These are phyloP conservation scores for Henricia sp. DNA, from an alignment of 53 echinoderm and acorn worm species.

Conservation along the genomic window DNA sequence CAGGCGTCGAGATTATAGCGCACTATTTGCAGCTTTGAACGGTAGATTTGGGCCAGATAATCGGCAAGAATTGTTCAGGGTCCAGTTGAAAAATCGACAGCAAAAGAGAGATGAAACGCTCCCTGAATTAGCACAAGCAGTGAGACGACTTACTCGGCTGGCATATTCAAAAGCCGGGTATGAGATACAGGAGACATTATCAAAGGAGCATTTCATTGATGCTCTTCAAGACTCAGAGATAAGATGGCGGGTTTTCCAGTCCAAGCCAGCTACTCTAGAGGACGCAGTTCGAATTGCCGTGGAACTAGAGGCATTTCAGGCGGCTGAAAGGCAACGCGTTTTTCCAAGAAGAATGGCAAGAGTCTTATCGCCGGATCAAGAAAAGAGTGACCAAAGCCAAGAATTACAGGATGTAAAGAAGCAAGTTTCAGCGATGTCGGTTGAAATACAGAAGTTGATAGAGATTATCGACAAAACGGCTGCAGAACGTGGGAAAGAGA, in stretches of 20 bases:
- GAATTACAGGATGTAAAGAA: background rate
- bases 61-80: slow-evolving; percentile 19
- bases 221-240: slow-evolving; percentile 46
- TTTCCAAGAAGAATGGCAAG: background rate
- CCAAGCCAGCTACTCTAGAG: slow-evolving; percentile 12
- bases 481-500: no score
- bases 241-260: slow-evolving; percentile 37
- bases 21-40: slow-evolving; percentile 7
- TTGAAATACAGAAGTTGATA: background rate
- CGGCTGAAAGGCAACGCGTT: slow-evolving; percentile 23
- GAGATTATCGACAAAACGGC: no score
- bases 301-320: slow-evolving; percentile 49
- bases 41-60: slow-evolving; percentile 30
- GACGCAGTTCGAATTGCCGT: slow-evolving; percentile 62
- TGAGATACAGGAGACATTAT: slow-evolving; percentile 26
- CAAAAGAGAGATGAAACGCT: slow-evolving; percentile 39
- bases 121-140: slow-evolving; percentile 45
- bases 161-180: slow-evolving; percentile 48
- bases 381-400: background rate
- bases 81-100: slow-evolving; percentile 35
- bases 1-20: background rate
- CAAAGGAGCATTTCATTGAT: slow-evolving; percentile 64
- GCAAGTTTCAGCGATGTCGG: background rate
- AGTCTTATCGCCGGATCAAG: background rate
- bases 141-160: slow-evolving; percentile 36